Evolutionary conservation across 1,140 invertebrate species (phyloP), one percentile per base, ranked within the genome.

Genomic region (Acromyrmex heyeri): DNA sequence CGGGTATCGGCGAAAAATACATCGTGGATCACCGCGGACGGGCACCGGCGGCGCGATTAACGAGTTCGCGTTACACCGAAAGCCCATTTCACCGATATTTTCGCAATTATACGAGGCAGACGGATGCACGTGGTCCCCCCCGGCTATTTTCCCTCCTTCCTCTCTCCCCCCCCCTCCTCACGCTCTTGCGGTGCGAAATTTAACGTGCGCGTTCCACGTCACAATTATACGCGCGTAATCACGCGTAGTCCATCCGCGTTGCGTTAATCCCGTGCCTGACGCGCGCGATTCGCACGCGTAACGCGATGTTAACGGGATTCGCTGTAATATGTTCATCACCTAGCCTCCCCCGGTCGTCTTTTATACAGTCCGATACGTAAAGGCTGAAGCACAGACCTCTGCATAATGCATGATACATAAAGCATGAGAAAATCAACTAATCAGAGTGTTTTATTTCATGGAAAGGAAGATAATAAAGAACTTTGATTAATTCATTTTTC

Each of bases 61-160:
- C 79, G 79, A 73, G 55, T 38, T 24, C 55, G 69, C 69, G 79
- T 75, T 83, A 83, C 79, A 83, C 69, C 79, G 79, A 83, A 83
- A 83, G 69, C 48, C 79, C 79, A 83, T 83, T 83, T 83, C 69
- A 69, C 38, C 79, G 79, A 83, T 83, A 73, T 83, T 83, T 83
- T 83, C 69, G 55, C 79, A 73, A 83, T 83, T 83, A 83, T 83
- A 61, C 38, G 55, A 61, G 65, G 2, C 79, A 38, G 55, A 69
- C 48, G 48, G 64, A 34, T 44, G 73, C 57, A 27, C 65, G 65
- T 69, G 50, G 27, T 72, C 14, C n/a, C 72, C 8, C 34, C n/a
- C 34, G 55, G 55, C 7, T 16, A n/a, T 24, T 44, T 44, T 44
- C 38, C n/a, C 18, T 38, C 30, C 30, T 1, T n/a, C 10, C 34